Evolutionary conservation across 2,888 invertebrate species (phyloP).

Genomic region (Trissolcus brochymenae): DNA sequence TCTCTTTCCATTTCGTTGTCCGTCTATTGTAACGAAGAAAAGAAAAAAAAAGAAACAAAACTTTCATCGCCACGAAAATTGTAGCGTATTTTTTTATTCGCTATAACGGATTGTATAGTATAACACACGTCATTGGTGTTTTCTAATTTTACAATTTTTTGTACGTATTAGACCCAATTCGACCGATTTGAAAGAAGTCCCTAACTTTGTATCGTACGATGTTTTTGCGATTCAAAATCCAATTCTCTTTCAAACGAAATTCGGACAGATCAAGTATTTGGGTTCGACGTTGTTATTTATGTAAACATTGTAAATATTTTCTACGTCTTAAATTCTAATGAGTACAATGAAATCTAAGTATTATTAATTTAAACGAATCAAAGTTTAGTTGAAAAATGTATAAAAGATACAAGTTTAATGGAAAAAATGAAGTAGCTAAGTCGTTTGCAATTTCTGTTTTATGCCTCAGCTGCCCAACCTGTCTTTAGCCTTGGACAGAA

Average conservation of each 20-base stretch:
- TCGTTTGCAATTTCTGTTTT: conserved; percentile 40
- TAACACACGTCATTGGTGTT: conserved; percentile 27
- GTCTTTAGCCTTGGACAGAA: conserved; percentile 55
- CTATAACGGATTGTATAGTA: conserved; percentile 39
- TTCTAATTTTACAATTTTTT: conserved; percentile 55
- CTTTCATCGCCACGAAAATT: conserved; percentile 12
- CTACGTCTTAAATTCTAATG: conserved; percentile 37
- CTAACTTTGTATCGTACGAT: too few species aligned
- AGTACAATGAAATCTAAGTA: conserved; percentile 48
- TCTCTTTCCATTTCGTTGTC: conserved; percentile 40
- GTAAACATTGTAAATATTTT: conserved; percentile 50
- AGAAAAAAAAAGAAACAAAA: not conserved
- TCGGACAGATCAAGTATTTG: conserved; percentile 1
- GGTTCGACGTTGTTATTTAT: conserved; percentile 26
- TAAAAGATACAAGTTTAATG: conserved; percentile 15
- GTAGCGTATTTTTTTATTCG: conserved; percentile 37
- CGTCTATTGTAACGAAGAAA: conserved; percentile 25
- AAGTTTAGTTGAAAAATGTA: not conserved
- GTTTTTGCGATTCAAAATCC: too few species aligned
- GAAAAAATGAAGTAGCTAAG: conserved; percentile 9
- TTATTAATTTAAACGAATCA: conserved; percentile 43
- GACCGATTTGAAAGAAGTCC: too few species aligned
- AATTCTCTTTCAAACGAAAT: not conserved
- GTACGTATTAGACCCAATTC: conserved; percentile 35
- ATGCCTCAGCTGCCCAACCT: conserved; percentile 50